These are phyloP conservation scores for Seladonia tumulorum DNA, from an alignment of 2,888 invertebrate genomes.

Conservation along the genomic window DNA sequence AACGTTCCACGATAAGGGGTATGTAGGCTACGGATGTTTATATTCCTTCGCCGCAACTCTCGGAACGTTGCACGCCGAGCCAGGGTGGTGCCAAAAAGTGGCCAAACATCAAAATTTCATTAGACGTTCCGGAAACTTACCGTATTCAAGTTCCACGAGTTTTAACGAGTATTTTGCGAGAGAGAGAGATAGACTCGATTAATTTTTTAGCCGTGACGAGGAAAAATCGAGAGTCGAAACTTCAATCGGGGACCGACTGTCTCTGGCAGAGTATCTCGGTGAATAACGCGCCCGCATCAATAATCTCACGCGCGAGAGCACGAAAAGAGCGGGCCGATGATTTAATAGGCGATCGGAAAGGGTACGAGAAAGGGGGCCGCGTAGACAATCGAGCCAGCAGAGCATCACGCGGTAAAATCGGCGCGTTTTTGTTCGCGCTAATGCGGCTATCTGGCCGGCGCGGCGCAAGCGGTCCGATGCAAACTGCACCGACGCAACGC, in stretches of 20 bases:
- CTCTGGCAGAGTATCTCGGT: not conserved
- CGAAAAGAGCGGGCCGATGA: constrained; percentile 2
- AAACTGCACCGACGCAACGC: not conserved
- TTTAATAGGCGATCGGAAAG: constrained; percentile 12
- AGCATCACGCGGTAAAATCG: not conserved
- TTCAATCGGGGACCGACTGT: not conserved
- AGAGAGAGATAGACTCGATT: too few species aligned
- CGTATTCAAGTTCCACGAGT: too few species aligned
- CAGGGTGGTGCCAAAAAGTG: too few species aligned
- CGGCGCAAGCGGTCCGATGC: not conserved
- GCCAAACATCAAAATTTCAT: too few species aligned
- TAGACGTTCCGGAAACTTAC: too few species aligned
- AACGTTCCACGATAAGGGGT: constrained; percentile 5
- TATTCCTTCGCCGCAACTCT: not conserved
- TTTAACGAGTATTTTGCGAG: too few species aligned
- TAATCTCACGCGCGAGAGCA: not conserved
- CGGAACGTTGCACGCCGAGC: not conserved
- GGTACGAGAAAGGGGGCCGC: not conserved
- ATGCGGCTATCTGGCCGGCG: constrained; percentile 7
- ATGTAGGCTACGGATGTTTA: constrained; percentile 4
- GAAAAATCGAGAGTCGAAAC: not conserved
- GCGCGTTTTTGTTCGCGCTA: constrained; percentile 4
- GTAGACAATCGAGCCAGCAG: constrained; percentile 4
- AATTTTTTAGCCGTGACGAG: not conserved
- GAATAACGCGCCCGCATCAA: constrained; percentile 2